Evolutionary conservation across 2,888 invertebrate species (phyloP).

Genomic region (Lepeophtheirus nordmannii): DNA sequence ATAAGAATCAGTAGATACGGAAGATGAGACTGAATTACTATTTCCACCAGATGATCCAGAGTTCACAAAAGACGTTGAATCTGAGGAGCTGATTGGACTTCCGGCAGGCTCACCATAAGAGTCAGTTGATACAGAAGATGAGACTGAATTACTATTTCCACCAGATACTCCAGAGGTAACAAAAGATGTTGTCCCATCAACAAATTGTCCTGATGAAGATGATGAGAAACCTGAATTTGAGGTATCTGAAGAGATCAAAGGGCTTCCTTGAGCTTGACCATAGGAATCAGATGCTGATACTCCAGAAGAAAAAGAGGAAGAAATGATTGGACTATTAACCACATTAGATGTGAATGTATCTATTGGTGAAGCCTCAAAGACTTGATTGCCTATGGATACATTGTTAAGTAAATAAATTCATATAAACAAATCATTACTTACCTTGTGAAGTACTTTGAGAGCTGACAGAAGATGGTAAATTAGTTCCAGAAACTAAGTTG

Average conservation of each 20-base stretch:
- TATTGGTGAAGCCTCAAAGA: neutral
- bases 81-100: no score
- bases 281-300: no score
- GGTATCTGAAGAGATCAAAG: neutral
- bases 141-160: no score
- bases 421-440: neutral
- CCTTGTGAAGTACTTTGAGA: slow-evolving; percentile 4
- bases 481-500: neutral
- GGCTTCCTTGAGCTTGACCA: neutral
- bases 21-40: no score
- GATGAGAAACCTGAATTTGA: neutral
- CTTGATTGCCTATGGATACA: neutral
- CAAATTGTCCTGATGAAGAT: neutral
- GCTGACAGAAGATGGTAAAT: neutral
- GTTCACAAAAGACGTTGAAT: no score
- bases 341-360: neutral
- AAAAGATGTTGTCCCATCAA: neutral
- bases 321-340: no score
- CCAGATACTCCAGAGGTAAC: neutral
- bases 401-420: neutral
- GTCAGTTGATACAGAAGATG: neutral
- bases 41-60: no score
- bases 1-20: neutral
- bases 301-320: no score
- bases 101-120: neutral